A percentile compares a stretch with the other conserved stretches of the same genome.
Evolutionary conservation across 2,888 invertebrate species (phyloP).

Genomic region (Netelia melanura): DNA sequence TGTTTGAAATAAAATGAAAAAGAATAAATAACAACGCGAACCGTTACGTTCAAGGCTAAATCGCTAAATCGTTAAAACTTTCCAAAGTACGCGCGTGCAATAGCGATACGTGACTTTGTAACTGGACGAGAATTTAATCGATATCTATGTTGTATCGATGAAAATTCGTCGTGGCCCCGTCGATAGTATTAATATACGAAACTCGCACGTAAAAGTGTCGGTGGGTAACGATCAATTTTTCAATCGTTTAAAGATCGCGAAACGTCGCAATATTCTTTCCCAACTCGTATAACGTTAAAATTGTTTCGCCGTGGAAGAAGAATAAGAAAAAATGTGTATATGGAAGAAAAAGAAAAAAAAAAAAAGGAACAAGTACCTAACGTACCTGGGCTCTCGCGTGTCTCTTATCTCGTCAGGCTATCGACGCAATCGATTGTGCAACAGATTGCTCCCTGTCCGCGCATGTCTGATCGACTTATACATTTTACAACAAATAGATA

Average conservation of each 20-base stretch:
- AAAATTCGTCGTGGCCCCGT: no score
- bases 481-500: conserved; percentile 22
- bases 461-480: conserved; percentile 63
- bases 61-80: no score
- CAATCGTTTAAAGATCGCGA: conserved; percentile 12
- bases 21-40: neutral
- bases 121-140: no score
- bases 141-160: no score
- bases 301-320: conserved; percentile 2
- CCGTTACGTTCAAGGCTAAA: neutral
- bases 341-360: neutral
- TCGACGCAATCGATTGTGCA: conserved; percentile 46
- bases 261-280: conserved; percentile 28
- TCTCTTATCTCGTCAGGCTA: conserved; percentile 45
- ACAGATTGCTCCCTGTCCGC: conserved; percentile 56
- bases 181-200: neutral
- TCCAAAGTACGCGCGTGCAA: no score
- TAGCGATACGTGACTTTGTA: no score
- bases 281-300: conserved; percentile 27
- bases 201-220: neutral
- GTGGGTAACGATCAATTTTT: neutral
- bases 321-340: neutral
- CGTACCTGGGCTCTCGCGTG: conserved; percentile 12
- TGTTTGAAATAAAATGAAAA: neutral
- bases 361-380: conserved; percentile 18